phyloP scores from a whole-genome alignment of 2,888 invertebrate genomes.

The Cecidostiba fungosa region DNA sequence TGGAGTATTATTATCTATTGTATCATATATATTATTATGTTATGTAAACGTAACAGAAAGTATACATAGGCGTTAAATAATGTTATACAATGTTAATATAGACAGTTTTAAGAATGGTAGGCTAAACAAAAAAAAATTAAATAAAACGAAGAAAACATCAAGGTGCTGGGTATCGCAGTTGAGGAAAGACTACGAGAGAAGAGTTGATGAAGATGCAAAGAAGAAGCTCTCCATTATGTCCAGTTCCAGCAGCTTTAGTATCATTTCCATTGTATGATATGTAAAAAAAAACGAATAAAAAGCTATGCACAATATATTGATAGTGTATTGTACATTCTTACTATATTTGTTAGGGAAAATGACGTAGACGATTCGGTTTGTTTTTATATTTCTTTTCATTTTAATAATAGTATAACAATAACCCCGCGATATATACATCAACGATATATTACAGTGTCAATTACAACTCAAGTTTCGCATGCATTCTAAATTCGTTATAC shows the following conservation, averaged over 20 bases:
- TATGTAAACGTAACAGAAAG: constrained; percentile 75
- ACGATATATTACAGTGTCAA: constrained; percentile 76
- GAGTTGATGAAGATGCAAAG: constrained; percentile 25
- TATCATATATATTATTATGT: constrained; percentile 76
- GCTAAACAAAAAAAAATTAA: constrained; percentile 56
- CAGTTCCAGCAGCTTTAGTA: constrained; percentile 76
- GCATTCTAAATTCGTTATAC: constrained; percentile 44
- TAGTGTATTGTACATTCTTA: neutral
- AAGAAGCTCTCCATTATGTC: constrained; percentile 64
- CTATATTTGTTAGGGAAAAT: neutral
- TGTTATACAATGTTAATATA: constrained; percentile 69
- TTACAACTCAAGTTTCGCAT: constrained; percentile 49
- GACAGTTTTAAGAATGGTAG: constrained; percentile 67
- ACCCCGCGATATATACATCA: constrained; percentile 78
- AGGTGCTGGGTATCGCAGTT: constrained; percentile 66
- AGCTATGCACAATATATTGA: constrained; percentile 68
- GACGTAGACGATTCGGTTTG: constrained; percentile 17
- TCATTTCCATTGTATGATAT: constrained; percentile 80
- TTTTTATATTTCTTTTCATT: constrained; percentile 72
- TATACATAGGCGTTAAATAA: constrained; percentile 72
- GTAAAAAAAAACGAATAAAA: constrained; percentile 76
- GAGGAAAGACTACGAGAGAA: constrained; percentile 29
- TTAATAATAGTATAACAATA: constrained; percentile 79
- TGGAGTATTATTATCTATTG: constrained; percentile 77
- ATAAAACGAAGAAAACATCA: constrained; percentile 52